Conservation (phyloP, 2,888 invertebrate species). For the Busseola fusca region DNA sequence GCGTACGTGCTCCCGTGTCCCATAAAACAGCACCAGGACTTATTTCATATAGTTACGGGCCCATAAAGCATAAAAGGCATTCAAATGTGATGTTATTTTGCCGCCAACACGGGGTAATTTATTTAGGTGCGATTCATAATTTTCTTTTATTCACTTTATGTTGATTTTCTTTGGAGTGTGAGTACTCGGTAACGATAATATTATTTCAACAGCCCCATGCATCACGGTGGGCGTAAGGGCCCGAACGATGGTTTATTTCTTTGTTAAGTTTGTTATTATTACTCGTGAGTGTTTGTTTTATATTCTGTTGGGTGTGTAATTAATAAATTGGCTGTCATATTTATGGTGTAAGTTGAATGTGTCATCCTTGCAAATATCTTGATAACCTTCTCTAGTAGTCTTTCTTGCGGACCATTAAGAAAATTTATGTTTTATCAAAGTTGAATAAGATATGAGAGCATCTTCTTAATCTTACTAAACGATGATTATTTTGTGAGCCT, state of each 20-base stretch:
- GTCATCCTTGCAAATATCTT: background rate
- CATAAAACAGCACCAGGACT: conserved; percentile 85
- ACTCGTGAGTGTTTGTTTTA: conserved; percentile 63
- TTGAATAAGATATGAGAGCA: background rate
- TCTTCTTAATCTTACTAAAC: background rate
- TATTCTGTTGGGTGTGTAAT: conserved; percentile 57
- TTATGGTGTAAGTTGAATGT: background rate
- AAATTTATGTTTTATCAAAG: too few relatives aligned
- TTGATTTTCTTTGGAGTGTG: conserved; percentile 88
- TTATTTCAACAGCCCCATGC: conserved; percentile 88
- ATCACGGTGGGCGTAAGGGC: conserved; percentile 75
- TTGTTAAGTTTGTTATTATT: conserved; percentile 81
- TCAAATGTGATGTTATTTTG: conserved; percentile 90
- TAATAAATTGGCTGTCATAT: conserved; percentile 50
- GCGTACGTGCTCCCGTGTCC: conserved; percentile 85
- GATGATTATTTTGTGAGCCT: background rate
- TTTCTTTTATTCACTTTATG: conserved; percentile 90
- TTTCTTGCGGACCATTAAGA: background rate
- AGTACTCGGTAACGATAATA: conserved; percentile 88
- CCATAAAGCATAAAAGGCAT: conserved; percentile 89
- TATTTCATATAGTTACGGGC: conserved; percentile 88
- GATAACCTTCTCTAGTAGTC: background rate
- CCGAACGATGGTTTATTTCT: conserved; percentile 80
- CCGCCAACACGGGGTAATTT: conserved; percentile 89
- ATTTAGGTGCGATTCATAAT: conserved; percentile 89